These are phyloP conservation scores for Operophtera brumata DNA, from an alignment of 2,888 invertebrate genomes.

Conservation along the genomic window DNA sequence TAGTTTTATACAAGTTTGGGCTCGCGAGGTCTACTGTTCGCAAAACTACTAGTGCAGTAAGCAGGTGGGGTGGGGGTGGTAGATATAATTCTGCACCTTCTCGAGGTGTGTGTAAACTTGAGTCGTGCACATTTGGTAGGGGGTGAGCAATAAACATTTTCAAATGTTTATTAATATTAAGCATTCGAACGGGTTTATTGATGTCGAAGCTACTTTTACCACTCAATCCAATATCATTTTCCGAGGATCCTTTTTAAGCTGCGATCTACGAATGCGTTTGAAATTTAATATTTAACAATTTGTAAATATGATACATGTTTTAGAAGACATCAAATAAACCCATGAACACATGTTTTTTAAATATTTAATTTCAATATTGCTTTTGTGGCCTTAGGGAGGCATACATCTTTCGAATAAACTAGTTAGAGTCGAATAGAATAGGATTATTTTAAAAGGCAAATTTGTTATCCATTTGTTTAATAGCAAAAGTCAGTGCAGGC, in stretches of 20 bases:
- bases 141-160: slow-evolving; percentile 17
- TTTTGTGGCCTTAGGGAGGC: slow-evolving; percentile 2
- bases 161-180: slow-evolving; percentile 21
- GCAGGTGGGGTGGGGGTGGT: too few species aligned
- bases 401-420: slow-evolving; percentile 9
- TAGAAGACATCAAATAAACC: background rate
- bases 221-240: slow-evolving; percentile 27
- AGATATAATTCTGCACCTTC: too few species aligned
- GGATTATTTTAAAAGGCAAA: background rate
- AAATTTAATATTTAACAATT: slow-evolving; percentile 28
- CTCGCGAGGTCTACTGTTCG: too few species aligned
- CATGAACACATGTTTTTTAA: slow-evolving; percentile 1
- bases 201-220: slow-evolving; percentile 26
- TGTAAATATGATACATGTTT: slow-evolving; percentile 22
- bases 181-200: slow-evolving; percentile 18
- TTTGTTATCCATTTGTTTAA: background rate
- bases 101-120: too few species aligned
- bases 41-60: too few species aligned
- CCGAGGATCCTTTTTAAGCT: slow-evolving; percentile 17
- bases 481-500: background rate
- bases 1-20: too few species aligned
- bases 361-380: slow-evolving; percentile 12
- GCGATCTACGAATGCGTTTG: slow-evolving; percentile 10
- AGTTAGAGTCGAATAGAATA: background rate
- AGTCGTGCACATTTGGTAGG: background rate